Percentiles rank a stretch among this genome's conserved stretches.
Conservation (phyloP, 2,113 vertebrate species). For the Psammodynastes pulverulentus region DNA sequence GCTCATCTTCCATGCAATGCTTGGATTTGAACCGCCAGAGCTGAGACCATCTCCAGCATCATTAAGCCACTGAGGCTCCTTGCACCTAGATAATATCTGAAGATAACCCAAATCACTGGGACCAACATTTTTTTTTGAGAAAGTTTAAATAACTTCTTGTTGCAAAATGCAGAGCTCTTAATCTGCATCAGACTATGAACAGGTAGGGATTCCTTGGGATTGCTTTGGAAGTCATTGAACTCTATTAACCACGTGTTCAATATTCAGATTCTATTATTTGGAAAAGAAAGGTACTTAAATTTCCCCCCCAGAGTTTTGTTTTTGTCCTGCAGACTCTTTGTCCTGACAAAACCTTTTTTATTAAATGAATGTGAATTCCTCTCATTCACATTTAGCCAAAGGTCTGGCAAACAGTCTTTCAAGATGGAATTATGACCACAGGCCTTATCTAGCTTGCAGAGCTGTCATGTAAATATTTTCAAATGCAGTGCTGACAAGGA, state of each 20-base stretch:
- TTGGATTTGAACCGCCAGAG: neutral
- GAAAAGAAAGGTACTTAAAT: slow-evolving; percentile 19
- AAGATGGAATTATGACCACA: no score
- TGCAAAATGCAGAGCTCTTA: neutral
- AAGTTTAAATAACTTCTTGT: neutral
- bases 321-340: no score
- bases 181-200: no score
- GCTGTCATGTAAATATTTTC: no score
- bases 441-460: no score
- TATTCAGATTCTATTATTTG: slow-evolving; percentile 44
- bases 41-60: neutral
- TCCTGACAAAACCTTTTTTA: no score
- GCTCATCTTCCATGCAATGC: neutral
- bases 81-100: neutral
- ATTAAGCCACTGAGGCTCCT: neutral
- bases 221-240: neutral
- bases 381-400: no score
- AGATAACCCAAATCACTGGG: neutral
- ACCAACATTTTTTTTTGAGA: neutral
- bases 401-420: no score
- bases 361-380: no score
- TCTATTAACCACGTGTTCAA: slow-evolving; percentile 37
- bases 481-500: no score
- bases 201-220: neutral
- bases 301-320: neutral